Evolutionary conservation across 2,888 invertebrate species (phyloP), one percentile per base, ranked within the genome.

Genomic region (Bombyx huttoni): DNA sequence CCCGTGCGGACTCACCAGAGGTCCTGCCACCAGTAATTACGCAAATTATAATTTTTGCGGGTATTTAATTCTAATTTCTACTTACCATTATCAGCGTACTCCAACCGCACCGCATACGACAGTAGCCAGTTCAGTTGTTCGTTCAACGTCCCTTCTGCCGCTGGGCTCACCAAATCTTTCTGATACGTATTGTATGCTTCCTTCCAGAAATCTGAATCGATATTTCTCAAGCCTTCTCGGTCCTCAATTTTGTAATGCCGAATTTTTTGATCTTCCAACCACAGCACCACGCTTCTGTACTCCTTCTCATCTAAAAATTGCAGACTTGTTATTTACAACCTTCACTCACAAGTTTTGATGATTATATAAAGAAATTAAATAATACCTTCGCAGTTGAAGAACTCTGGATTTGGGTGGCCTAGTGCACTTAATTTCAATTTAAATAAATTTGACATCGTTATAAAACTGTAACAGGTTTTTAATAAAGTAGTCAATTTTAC

Each of bases 211-310:
- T 91, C 90, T 45, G 89, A 85, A 5, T 90, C 89, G 1, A 93
- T 90, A 60, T 94, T 91, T 48, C 95, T 90, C n/a, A 98, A 77
- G 0, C 86, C 89, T 58, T 90, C 91, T 10, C 96, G 89, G 58
- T 96, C 94, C 70, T 96, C 95, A 53, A 96, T 94, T 70, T 93
- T 93, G 63, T 96, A 96, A 61, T 94, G 92, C 10, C 97, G 92
- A 60, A 98, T 96, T 81, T 96, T 96, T 75, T 97, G 96, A 71
- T 97, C 96, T 81, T 98, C 98, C 52, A 98, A 75, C 98, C 98
- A 98, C 1, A 94, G 81, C 24, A 98, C 90, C 33, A 96, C 89
- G 68, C 93, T 94, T 50, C 95, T 91, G 70, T 96, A 94, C 66
- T 94, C 92, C 57, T 91, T 91, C 61, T 92, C 91, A 86, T 97